A percentile compares a stretch with the other conserved stretches of the same genome.
phyloP scores from a whole-genome alignment of 2,888 invertebrate species.

The Hipparchia sbordonii region DNA sequence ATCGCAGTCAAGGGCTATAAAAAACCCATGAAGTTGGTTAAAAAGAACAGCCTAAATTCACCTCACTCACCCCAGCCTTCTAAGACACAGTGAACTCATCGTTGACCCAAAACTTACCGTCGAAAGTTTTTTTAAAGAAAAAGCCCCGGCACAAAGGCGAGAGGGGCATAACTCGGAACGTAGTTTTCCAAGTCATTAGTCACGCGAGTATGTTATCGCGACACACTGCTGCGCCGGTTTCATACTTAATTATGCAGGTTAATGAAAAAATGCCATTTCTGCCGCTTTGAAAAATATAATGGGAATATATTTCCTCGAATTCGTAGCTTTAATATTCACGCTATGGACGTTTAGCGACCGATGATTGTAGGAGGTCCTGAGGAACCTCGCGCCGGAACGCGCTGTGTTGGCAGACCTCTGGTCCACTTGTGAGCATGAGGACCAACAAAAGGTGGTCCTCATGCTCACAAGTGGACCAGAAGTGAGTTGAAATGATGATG shows the following conservation, averaged over 20 bases:
- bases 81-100: slow-evolving; percentile 17
- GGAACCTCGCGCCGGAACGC: too few species aligned
- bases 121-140: slow-evolving; percentile 52
- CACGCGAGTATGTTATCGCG: slow-evolving; percentile 43
- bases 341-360: not conserved
- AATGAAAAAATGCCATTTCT: not conserved
- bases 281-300: not conserved
- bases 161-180: slow-evolving; percentile 50
- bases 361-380: too few species aligned
- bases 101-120: slow-evolving; percentile 37
- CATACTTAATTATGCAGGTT: slow-evolving; percentile 17
- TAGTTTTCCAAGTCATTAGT: slow-evolving; percentile 63
- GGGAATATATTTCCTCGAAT: not conserved
- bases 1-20: too few species aligned
- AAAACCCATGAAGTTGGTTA: too few species aligned
- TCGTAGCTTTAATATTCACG: not conserved
- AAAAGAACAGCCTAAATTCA: slow-evolving; percentile 7
- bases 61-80: not conserved
- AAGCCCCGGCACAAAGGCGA: slow-evolving; percentile 46
- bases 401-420: too few species aligned
- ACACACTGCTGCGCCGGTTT: slow-evolving; percentile 32
- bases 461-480: too few species aligned
- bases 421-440: too few species aligned
- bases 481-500: too few species aligned
- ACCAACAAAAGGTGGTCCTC: too few species aligned